Conservation (phyloP, 2,797 vertebrate species). For the Pterois miles region DNA sequence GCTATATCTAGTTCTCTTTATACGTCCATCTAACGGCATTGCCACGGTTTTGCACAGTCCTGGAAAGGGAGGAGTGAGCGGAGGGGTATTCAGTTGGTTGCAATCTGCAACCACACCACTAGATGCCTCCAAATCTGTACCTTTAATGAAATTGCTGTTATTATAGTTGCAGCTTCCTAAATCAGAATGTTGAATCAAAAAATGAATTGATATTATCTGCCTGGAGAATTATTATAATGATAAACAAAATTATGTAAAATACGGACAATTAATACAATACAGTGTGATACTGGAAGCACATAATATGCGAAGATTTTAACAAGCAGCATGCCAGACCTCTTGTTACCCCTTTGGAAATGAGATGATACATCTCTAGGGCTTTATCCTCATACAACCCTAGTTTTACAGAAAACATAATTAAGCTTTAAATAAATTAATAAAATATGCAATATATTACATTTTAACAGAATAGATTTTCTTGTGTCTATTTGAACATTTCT, state of each 20-base stretch:
- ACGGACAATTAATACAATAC: background rate
- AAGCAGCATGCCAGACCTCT: background rate
- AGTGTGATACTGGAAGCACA: background rate
- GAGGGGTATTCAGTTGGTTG: too few relatives aligned
- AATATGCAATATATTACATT: background rate
- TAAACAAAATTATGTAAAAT: background rate
- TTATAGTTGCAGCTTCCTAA: background rate
- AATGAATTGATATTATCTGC: background rate
- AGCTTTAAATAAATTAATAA: background rate
- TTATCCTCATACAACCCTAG: background rate
- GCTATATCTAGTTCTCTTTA: too few relatives aligned
- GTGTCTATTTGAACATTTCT: background rate
- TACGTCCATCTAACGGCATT: too few relatives aligned
- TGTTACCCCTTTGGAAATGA: background rate
- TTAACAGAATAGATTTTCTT: background rate
- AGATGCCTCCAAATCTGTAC: too few relatives aligned
- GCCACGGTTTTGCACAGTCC: too few relatives aligned
- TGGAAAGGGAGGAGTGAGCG: too few relatives aligned
- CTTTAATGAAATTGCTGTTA: background rate
- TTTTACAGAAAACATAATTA: background rate
- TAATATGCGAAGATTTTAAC: background rate
- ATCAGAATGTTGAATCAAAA: background rate
- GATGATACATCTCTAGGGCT: background rate
- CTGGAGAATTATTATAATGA: background rate
- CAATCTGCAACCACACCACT: too few relatives aligned